A percentile compares a stretch with the other conserved stretches of the same genome.
Conservation (phyloP, 2,113 vertebrate species). For the Alosa alosa region DNA sequence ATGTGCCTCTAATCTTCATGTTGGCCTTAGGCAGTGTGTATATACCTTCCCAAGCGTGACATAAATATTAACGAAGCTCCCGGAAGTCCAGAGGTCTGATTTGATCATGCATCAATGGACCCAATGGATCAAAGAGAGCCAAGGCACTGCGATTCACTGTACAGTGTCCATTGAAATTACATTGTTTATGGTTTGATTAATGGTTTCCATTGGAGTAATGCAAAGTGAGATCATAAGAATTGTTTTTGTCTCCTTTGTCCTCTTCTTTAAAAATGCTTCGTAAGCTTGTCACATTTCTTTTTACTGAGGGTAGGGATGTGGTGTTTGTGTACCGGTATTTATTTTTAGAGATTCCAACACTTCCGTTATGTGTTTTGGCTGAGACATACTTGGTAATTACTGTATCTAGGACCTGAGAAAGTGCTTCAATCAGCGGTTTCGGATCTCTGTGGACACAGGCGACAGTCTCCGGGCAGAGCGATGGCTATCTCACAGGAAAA, state of each 20-base stretch:
- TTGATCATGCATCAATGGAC: not conserved
- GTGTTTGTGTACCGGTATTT: not conserved
- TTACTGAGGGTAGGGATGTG: not conserved
- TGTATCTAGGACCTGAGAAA: conserved; percentile 49
- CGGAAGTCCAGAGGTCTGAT: conserved; percentile 42
- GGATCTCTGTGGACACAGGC: not conserved
- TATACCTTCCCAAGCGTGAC: conserved; percentile 52
- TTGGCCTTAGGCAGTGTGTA: conserved; percentile 53
- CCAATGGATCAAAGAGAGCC: not conserved
- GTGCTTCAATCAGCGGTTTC: conserved; percentile 39
- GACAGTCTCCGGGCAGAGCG: not conserved
- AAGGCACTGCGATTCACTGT: not conserved
- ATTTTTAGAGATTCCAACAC: conserved; percentile 17
- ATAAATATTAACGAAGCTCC: conserved; percentile 41
- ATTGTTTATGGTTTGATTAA: not conserved
- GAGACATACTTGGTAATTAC: conserved; percentile 39
- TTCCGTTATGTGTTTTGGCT: conserved; percentile 39
- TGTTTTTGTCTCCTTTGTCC: not conserved
- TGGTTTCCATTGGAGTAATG: not conserved
- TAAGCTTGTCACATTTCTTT: not conserved
- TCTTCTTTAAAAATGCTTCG: not conserved
- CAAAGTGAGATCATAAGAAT: not conserved
- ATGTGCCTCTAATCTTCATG: conserved; percentile 55
- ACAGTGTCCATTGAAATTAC: not conserved
- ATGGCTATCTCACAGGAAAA: not conserved